Evolutionary conservation across 2,888 invertebrate species (phyloP), one percentile per base, ranked within the genome.

Genomic region (Hesperia comma): DNA sequence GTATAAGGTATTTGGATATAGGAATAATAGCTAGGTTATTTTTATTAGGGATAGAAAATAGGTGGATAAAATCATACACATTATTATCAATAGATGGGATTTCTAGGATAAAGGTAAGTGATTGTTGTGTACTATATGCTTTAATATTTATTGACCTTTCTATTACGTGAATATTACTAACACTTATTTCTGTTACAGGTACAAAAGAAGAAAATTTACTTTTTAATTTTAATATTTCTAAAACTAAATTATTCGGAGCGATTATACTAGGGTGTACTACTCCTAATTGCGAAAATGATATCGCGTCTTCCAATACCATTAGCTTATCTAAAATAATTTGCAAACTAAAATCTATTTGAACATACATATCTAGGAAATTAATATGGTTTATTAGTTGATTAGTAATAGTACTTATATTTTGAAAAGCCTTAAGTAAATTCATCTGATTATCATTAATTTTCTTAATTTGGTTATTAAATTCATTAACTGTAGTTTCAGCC

Each of bases 1-100:
- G 63, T 63, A 56, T 68, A 37, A 71, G 69, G 69, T 62, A 68
- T 68, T 69, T 69, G 66, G 68, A 68, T 49, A 43, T 68, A 40
- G 68, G 68, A 6, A 63, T 51, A 61, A 63, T 17, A 6, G 63
- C 63, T 37, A 63, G 40, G 56, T 68, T 68, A 12, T 71, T 53
- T 51, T 68, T 49, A 68, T 71, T 56, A 40, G 69, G 70, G 19
- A 71, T 69, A 10, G 67, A 68, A 41, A 56, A 63, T 33, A 68
- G n/a, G 21, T 69, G 63, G 8, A 61, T 68, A 32, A 62, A 62
- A 54, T 54, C 62, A 54, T 54, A 62, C 43, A 43, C 40, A 61
- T 40, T 40, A 53, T 53, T 53, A 53, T 51, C 15, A 26, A 61
- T 26, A 10, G 53, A 53, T 0, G 53, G 61, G 21, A 61, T 41